Percentiles rank a stretch among this genome's conserved stretches.
Conservation (phyloP, 2,888 invertebrate genomes). For the Leuctra nigra region DNA sequence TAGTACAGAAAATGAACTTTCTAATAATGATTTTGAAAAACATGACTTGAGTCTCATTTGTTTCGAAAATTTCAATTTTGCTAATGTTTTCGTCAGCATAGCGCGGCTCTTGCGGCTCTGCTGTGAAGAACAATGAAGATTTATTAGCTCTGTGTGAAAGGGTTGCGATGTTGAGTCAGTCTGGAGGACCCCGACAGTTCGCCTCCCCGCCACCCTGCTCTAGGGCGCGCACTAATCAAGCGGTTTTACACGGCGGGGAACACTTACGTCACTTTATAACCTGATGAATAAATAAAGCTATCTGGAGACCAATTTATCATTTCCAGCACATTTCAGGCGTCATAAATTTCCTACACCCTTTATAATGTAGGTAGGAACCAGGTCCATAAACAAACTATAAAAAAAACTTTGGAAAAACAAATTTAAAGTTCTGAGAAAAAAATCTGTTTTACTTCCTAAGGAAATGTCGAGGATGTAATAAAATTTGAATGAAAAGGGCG, state of each 20-base stretch:
- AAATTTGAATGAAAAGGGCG: too few species aligned
- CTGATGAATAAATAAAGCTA: slow-evolving; percentile 56
- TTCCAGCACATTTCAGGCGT: slow-evolving; percentile 32
- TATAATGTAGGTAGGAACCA: slow-evolving; percentile 23
- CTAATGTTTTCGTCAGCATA: too few species aligned
- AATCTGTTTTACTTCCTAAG: slow-evolving; percentile 11
- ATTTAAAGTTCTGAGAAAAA: slow-evolving; percentile 7
- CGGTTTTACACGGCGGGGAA: slow-evolving; percentile 28
- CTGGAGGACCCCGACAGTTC: neutral
- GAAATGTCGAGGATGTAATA: too few species aligned
- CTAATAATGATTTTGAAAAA: too few species aligned
- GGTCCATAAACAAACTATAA: slow-evolving; percentile 23
- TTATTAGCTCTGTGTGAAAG: neutral
- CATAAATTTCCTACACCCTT: slow-evolving; percentile 24
- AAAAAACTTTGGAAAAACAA: slow-evolving; percentile 8
- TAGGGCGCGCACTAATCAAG: slow-evolving; percentile 27
- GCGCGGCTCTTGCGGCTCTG: too few species aligned
- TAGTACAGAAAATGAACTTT: too few species aligned
- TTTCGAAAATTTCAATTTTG: too few species aligned
- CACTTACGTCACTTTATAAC: slow-evolving; percentile 31
- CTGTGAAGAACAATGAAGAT: slow-evolving; percentile 17
- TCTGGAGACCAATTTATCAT: slow-evolving; percentile 54
- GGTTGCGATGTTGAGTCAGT: neutral
- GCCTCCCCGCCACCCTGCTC: neutral
- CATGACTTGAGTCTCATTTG: too few species aligned